Evolutionary conservation across 2,113 vertebrate species (phyloP), one percentile per base, ranked within the genome.

Genomic region (Nibea albiflora): DNA sequence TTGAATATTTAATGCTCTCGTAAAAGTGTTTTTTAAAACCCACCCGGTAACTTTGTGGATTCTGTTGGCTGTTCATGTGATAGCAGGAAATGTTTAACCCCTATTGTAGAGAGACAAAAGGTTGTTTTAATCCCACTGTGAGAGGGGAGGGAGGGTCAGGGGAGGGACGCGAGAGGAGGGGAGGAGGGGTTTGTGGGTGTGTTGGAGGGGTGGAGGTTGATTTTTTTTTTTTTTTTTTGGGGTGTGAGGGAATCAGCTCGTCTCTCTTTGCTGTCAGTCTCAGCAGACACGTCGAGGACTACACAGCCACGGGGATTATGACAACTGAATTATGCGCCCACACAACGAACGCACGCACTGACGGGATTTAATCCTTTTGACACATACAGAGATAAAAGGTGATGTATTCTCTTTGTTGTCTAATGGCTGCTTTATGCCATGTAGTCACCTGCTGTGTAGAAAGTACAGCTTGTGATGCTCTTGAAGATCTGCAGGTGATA

Each of bases 81-180:
- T 93, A 95, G 61, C 88, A 95, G 95, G 94, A 96, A 95, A 96
- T 95, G 94, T 97, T 97, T 97, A 96, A 97, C 95, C 94, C 84
- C 93, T 89, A 96, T 97, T 98, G 97, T 98, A 80, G 89, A 92
- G 83, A 92, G 90, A 97, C 96, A 98, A 97, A 93, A 96, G 96
- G 93, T 92, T 87, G 80, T 95, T 96, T 96, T 96, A 96, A 96
- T 97, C 95, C 86, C 92, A 93, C 93, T 94, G 95, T 92, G 95
- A 95, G 95, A 90, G 87, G 69, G 70, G 65, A 79, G 80, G 73
- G 94, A 84, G 80, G 74, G 80, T 58, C 47, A 64, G 60, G 81
- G 88, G 81, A 78, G 85, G 66, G 31, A 62, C 24, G 90, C 85
- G 90, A 64, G 74, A 70, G 76, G 75, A 52, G 61, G 63, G 84